Conservation (phyloP, 2,113 vertebrate species). For the Phrynosoma blainvillii region DNA sequence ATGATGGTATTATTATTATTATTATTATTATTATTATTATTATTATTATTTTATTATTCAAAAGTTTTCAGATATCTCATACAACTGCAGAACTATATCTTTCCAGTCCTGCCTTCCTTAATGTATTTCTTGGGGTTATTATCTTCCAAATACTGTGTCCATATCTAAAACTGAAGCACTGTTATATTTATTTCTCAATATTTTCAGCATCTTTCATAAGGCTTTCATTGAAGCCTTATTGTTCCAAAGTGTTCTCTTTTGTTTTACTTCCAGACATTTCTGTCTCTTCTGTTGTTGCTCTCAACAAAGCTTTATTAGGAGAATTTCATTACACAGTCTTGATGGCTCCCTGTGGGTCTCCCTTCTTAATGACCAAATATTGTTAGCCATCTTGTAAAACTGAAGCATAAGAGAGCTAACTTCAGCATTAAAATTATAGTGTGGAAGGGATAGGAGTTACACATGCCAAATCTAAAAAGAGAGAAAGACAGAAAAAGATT, state of each 20-base stretch:
- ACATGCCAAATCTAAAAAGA: not conserved
- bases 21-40: no score
- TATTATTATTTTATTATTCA: no score
- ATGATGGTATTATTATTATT: no score
- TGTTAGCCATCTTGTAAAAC: not conserved
- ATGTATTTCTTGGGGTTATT: not conserved
- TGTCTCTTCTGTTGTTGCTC: not conserved
- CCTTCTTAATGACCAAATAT: constrained; percentile 9
- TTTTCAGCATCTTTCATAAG: not conserved
- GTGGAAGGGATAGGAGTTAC: not conserved
- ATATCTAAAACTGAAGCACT: not conserved
- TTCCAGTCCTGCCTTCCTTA: no score
- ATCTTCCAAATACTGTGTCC: no score
- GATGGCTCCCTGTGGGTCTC: not conserved
- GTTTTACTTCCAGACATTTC: not conserved
- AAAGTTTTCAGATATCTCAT: no score
- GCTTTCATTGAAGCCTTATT: not conserved
- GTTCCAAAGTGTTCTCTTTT: not conserved
- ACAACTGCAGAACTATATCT: no score
- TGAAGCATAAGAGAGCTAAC: not conserved
- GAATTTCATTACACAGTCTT: constrained; percentile 5
- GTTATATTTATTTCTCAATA: no score
- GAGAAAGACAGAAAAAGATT: not conserved
- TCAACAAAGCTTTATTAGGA: constrained; percentile 6
- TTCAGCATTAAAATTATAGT: not conserved